Evolutionary conservation across 2,797 vertebrate genomes (phyloP).

Genomic region (Leptatherina wallacei): DNA sequence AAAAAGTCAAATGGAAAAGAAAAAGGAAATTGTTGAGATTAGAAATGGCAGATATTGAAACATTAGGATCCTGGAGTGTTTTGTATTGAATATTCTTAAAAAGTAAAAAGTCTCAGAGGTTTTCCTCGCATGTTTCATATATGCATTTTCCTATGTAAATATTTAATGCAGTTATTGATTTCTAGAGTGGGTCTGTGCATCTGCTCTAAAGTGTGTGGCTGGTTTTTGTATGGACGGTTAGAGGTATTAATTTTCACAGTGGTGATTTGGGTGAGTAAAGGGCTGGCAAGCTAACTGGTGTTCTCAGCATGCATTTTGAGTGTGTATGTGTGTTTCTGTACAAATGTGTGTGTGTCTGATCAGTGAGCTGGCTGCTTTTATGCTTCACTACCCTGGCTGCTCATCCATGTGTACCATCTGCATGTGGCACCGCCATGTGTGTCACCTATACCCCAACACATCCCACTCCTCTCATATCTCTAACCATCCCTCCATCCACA

Average conservation of each 20-base stretch:
- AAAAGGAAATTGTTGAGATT: constrained; percentile 49
- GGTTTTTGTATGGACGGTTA: constrained; percentile 63
- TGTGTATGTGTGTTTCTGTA: constrained; percentile 36
- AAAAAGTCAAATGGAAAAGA: constrained; percentile 34
- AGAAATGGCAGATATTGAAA: constrained; percentile 47
- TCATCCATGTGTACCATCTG: constrained; percentile 79
- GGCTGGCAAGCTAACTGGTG: constrained; percentile 72
- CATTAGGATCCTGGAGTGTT: constrained; percentile 10
- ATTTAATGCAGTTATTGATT: constrained; percentile 69
- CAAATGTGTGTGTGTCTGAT: constrained; percentile 46
- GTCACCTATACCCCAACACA: constrained; percentile 74
- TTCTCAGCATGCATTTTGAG: constrained; percentile 65
- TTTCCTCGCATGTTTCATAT: constrained; percentile 32
- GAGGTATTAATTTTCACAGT: constrained; percentile 84
- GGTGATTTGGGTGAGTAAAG: constrained; percentile 81
- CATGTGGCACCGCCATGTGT: constrained; percentile 80
- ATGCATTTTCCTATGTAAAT: constrained; percentile 65
- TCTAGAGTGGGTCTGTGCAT: constrained; percentile 28
- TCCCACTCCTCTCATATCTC: constrained; percentile 65
- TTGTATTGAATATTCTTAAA: constrained; percentile 30
- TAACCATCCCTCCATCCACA: constrained; percentile 54
- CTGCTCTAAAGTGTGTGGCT: constrained; percentile 35
- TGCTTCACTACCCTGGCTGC: constrained; percentile 76
- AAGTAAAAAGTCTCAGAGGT: constrained; percentile 47
- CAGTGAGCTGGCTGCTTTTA: constrained; percentile 75